Percentiles rank a stretch among this genome's conserved stretches.
These are phyloP conservation scores for Mugil cephalus DNA, from an alignment of 2,113 vertebrate genomes.

Conservation along the genomic window DNA sequence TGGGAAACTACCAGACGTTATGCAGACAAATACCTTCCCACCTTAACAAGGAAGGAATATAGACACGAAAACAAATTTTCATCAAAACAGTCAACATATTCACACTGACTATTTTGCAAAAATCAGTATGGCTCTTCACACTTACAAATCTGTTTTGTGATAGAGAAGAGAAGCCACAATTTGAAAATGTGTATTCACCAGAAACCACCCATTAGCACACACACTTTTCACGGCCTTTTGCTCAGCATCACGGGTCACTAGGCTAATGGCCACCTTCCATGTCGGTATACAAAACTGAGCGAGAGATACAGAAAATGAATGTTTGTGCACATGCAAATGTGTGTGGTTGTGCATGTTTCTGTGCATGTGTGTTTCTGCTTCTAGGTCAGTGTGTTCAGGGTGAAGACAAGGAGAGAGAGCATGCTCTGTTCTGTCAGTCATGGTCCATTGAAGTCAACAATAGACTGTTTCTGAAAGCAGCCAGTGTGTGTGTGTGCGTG, in stretches of 20 bases:
- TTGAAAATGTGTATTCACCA: constrained; percentile 2
- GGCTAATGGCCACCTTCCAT: constrained; percentile 49
- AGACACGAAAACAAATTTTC: too few relatives aligned
- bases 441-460: constrained; percentile 68
- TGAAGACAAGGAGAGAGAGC: constrained; percentile 69
- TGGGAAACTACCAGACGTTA: too few relatives aligned
- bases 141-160: background rate
- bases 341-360: constrained; percentile 34
- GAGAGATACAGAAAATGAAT: constrained; percentile 25
- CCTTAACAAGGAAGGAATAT: too few relatives aligned
- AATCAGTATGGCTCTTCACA: background rate
- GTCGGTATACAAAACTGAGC: constrained; percentile 29
- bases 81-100: background rate
- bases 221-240: constrained; percentile 42
- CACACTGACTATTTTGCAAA: background rate
- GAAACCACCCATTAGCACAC: background rate
- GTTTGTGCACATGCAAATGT: constrained; percentile 47
- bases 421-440: constrained; percentile 68
- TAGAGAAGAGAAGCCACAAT: background rate
- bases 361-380: constrained; percentile 42
- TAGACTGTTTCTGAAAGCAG: constrained; percentile 44
- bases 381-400: constrained; percentile 70
- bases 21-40: too few relatives aligned
- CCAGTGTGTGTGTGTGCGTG: constrained; percentile 34
- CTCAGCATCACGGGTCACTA: constrained; percentile 48